Evolutionary conservation across 2,113 vertebrate species (phyloP).

Genomic region (Dicrurus megarhynchus): DNA sequence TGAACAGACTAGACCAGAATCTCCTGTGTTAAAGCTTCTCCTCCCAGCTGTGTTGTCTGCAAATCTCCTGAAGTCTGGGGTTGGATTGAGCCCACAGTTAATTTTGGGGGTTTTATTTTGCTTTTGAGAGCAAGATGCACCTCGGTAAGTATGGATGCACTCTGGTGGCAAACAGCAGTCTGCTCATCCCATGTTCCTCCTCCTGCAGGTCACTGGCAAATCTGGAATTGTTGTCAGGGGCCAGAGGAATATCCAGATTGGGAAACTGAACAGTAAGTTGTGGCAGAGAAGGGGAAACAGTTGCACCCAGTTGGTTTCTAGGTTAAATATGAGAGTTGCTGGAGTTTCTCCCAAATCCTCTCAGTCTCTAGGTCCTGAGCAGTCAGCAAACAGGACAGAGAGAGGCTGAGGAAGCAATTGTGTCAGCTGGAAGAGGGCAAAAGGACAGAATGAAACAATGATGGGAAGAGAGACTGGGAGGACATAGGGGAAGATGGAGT

Average conservation of each 20-base stretch:
- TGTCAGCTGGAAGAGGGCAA: background rate
- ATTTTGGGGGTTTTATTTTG: background rate
- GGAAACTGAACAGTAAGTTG: constrained; percentile 44
- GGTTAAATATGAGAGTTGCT: background rate
- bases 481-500: background rate
- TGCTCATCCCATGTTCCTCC: background rate
- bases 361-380: background rate
- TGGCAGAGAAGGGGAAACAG: background rate
- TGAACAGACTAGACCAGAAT: background rate
- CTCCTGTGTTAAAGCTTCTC: background rate
- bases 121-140: background rate
- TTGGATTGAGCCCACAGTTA: background rate
- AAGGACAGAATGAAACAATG: background rate
- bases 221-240: constrained; percentile 46
- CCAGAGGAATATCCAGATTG: background rate
- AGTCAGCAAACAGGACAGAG: background rate
- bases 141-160: background rate
- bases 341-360: background rate
- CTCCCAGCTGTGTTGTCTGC: background rate
- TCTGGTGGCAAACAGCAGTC: background rate
- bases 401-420: background rate
- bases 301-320: background rate
- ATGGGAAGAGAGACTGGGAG: background rate
- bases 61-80: background rate
- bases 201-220: constrained; percentile 51